Conservation (phyloP, 1,140 invertebrate species). For the Macrobrachium rosenbergii region DNA sequence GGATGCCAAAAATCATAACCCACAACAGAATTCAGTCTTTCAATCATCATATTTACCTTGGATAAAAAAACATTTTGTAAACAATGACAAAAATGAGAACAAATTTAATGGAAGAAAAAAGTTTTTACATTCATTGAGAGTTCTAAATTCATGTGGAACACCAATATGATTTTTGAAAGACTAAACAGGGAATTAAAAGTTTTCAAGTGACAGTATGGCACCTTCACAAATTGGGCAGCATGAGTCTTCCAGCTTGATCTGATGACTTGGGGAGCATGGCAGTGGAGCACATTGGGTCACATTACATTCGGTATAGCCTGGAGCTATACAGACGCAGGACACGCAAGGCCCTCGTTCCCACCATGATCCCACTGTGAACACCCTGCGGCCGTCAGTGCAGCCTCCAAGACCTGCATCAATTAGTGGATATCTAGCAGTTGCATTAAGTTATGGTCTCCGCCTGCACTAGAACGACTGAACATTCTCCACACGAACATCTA, state of each 20-base stretch:
- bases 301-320: slow-evolving; percentile 43
- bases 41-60: no score
- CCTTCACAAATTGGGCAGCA: slow-evolving; percentile 31
- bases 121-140: no score
- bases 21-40: no score
- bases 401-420: slow-evolving; percentile 4
- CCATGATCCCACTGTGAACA: slow-evolving; percentile 65
- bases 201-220: neutral
- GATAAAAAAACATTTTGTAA: no score
- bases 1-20: no score
- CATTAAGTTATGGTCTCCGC: no score
- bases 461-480: no score
- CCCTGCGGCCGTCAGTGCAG: slow-evolving; percentile 67
- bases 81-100: no score
- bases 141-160: neutral
- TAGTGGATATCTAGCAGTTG: neutral
- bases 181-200: neutral
- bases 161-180: neutral
- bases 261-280: neutral
- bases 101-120: no score
- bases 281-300: slow-evolving; percentile 35
- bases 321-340: slow-evolving; percentile 33
- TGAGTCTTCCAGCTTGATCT: neutral
- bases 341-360: slow-evolving; percentile 43
- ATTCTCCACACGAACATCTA: no score